These are phyloP conservation scores for Cantharis rufa DNA, from an alignment of 2,888 invertebrate species.

Conservation along the genomic window DNA sequence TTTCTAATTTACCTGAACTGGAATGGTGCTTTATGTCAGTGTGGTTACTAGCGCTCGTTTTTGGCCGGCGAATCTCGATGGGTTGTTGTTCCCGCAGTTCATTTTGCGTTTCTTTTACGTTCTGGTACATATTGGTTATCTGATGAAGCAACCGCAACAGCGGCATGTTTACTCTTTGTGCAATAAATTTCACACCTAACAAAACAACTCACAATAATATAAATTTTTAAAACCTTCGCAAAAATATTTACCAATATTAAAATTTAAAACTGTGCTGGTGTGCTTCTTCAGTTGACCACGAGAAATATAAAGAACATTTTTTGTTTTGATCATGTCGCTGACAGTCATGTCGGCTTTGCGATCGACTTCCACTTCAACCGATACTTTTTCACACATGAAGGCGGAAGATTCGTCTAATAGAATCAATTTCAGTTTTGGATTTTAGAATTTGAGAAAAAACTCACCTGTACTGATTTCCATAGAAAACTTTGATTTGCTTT, in stretches of 20 bases:
- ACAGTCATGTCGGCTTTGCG: conserved; percentile 89
- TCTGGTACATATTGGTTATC: conserved; percentile 97
- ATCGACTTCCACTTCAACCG: conserved; percentile 85
- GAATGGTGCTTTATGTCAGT: conserved; percentile 64
- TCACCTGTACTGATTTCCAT: conserved; percentile 47
- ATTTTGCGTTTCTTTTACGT: conserved; percentile 91
- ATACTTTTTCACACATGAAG: conserved; percentile 90
- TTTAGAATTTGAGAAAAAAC: background rate
- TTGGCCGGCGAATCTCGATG: conserved; percentile 51
- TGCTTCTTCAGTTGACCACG: conserved; percentile 86
- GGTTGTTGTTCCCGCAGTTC: conserved; percentile 80
- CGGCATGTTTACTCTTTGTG: conserved; percentile 97
- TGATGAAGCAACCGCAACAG: conserved; percentile 89
- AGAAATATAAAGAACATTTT: conserved; percentile 85
- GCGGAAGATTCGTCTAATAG: conserved; percentile 79
- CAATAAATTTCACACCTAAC: conserved; percentile 84
- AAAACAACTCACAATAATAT: background rate
- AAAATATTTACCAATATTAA: conserved; percentile 61
- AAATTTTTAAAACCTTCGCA: background rate
- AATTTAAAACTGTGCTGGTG: conserved; percentile 89
- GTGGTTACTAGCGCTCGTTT: conserved; percentile 53
- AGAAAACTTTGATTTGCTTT: conserved; percentile 48
- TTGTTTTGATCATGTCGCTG: conserved; percentile 80
- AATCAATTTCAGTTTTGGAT: conserved; percentile 48
- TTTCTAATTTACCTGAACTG: conserved; percentile 59